A percentile compares a stretch with the other conserved stretches of the same genome.
These are phyloP conservation scores for Augiades crinisus DNA, from an alignment of 2,888 invertebrate species.

Conservation along the genomic window DNA sequence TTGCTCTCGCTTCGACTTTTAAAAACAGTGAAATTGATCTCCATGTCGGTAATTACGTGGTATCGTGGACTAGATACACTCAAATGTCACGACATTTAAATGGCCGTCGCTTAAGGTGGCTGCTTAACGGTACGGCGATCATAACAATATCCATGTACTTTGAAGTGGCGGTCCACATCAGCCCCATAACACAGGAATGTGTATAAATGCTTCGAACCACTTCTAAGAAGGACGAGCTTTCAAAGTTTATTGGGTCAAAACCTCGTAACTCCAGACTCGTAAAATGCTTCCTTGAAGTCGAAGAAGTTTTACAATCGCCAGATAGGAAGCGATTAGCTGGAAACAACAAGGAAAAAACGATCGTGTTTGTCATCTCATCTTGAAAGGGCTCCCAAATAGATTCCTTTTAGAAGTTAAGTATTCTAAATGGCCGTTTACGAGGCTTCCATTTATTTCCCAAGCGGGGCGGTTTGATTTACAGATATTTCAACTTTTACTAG, in stretches of 20 bases:
- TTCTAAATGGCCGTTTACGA: neutral
- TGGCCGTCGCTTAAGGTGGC: constrained; percentile 37
- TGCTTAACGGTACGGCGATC: constrained; percentile 44
- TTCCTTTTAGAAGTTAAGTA: constrained; percentile 9
- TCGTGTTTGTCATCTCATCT: constrained; percentile 6
- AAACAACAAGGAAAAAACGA: neutral
- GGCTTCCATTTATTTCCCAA: constrained; percentile 27
- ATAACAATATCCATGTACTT: constrained; percentile 53
- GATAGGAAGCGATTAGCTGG: constrained; percentile 7
- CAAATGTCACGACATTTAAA: constrained; percentile 43
- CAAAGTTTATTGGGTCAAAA: constrained; percentile 21
- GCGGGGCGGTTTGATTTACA: neutral
- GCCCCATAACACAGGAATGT: constrained; percentile 55
- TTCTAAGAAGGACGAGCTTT: constrained; percentile 49
- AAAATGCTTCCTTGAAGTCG: constrained; percentile 21
- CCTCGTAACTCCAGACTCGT: constrained; percentile 11
- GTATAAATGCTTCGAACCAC: constrained; percentile 52
- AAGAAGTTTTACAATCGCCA: neutral
- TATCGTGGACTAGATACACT: constrained; percentile 44
- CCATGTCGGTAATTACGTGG: constrained; percentile 46
- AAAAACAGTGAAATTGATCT: constrained; percentile 42
- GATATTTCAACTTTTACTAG: constrained; percentile 9
- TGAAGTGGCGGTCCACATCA: constrained; percentile 39
- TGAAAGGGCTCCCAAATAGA: constrained; percentile 6
- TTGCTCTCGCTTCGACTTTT: neutral